These are phyloP conservation scores for Etheostoma perlongum DNA, from an alignment of 2,797 vertebrate genomes.

Conservation along the genomic window DNA sequence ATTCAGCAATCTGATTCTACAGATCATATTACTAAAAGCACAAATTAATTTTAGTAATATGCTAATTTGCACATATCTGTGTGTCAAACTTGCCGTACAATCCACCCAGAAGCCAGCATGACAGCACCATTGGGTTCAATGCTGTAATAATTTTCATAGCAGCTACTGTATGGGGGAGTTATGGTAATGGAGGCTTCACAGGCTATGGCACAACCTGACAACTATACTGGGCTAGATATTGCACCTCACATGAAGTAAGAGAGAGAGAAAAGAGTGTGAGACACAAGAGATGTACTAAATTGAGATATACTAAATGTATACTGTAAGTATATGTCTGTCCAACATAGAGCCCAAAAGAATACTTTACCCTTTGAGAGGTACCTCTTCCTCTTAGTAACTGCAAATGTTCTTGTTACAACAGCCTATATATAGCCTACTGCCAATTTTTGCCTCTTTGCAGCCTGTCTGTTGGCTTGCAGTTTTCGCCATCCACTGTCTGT, in stretches of 20 bases:
- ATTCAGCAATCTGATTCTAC: not conserved
- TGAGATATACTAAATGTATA: not conserved
- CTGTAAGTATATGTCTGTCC: not conserved
- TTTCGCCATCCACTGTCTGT: constrained; percentile 26
- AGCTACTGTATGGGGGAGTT: constrained; percentile 17
- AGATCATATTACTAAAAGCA: constrained; percentile 7
- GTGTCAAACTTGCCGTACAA: not conserved
- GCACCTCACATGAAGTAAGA: constrained; percentile 16
- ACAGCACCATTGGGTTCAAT: constrained; percentile 17
- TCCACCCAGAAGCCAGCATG: constrained; percentile 2
- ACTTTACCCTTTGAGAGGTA: constrained; percentile 21
- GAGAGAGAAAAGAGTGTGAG: not conserved
- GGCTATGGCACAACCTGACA: constrained; percentile 32
- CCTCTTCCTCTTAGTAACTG: not conserved
- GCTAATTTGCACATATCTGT: not conserved
- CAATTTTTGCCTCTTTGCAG: constrained; percentile 47
- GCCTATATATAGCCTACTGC: constrained; percentile 16
- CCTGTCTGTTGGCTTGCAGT: constrained; percentile 33
- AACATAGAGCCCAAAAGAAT: constrained; percentile 12
- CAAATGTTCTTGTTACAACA: constrained; percentile 9
- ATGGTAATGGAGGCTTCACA: constrained; percentile 45
- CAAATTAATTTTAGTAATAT: not conserved
- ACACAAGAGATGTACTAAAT: constrained; percentile 10
- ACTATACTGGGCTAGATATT: constrained; percentile 17
- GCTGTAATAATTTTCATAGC: constrained; percentile 22